Percentiles rank a stretch among this genome's conserved stretches.
phyloP scores from a whole-genome alignment of 2,113 vertebrate genomes.

The Carettochelys insculpta region DNA sequence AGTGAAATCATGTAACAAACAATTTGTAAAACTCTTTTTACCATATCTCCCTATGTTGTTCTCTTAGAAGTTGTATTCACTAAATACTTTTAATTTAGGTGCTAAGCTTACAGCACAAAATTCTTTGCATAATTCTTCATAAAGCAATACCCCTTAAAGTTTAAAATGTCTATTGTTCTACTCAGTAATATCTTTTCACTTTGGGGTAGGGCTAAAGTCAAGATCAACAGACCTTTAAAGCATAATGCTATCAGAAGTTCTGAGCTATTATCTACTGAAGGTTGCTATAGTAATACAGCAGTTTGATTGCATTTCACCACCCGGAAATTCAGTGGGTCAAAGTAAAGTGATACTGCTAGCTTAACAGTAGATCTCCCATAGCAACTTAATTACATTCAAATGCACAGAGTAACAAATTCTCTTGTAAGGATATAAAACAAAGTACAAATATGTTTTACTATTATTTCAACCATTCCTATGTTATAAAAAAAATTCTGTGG shows the following conservation, averaged over 20 bases:
- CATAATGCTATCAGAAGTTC: not conserved
- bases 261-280: not conserved
- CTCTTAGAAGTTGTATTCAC: not conserved
- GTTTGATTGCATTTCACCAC: constrained; percentile 38
- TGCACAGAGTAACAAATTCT: constrained; percentile 13
- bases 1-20: not conserved
- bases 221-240: constrained; percentile 28
- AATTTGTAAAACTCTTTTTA: not conserved
- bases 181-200: not conserved
- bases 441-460: not conserved
- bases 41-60: not conserved
- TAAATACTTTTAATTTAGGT: not conserved
- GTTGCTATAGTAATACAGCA: constrained; percentile 50
- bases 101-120: not conserved
- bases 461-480: not conserved
- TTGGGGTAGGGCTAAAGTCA: constrained; percentile 34
- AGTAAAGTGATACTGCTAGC: constrained; percentile 54
- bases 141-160: not conserved
- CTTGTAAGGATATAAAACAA: not conserved
- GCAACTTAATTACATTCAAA: constrained; percentile 60
- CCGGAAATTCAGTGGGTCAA: not conserved
- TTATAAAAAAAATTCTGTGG: not conserved
- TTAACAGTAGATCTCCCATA: constrained; percentile 36
- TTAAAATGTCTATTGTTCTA: not conserved
- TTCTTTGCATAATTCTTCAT: not conserved